These are phyloP conservation scores for Alethe castanea DNA, from an alignment of 2,113 vertebrate genomes.

Conservation along the genomic window DNA sequence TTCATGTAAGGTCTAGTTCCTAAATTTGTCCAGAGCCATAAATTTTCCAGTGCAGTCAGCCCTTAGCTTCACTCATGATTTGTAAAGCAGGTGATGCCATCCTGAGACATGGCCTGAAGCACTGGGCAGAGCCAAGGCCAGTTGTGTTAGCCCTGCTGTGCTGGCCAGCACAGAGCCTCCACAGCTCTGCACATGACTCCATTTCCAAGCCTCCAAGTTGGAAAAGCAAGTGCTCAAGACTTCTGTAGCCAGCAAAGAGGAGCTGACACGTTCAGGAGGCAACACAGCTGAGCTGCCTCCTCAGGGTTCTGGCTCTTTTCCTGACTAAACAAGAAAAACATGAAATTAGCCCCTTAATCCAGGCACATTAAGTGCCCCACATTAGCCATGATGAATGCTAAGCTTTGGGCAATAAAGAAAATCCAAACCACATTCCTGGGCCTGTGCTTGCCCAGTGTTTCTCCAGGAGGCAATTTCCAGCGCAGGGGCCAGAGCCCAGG, in stretches of 20 bases:
- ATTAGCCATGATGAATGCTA: neutral
- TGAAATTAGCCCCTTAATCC: neutral
- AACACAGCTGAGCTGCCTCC: fast-evolving
- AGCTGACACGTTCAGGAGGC: fast-evolving
- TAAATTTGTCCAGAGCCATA: neutral
- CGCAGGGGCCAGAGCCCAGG: neutral
- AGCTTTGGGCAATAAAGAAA: neutral
- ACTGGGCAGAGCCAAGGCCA: neutral
- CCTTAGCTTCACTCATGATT: neutral
- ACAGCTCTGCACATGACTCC: neutral
- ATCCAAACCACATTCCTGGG: neutral
- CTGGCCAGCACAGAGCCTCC: neutral
- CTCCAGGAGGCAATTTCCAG: neutral
- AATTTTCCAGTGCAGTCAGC: neutral
- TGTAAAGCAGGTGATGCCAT: fast-evolving
- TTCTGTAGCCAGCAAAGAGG: neutral
- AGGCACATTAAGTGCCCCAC: neutral
- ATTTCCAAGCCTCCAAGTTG: neutral
- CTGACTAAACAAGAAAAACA: neutral
- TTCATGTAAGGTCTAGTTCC: no score
- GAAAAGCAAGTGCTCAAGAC: neutral
- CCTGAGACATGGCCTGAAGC: neutral
- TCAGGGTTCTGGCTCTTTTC: neutral
- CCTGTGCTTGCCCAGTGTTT: neutral
- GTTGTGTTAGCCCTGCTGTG: neutral